Conservation (phyloP, 1,140 invertebrate genomes). For the Pantala flavescens region DNA sequence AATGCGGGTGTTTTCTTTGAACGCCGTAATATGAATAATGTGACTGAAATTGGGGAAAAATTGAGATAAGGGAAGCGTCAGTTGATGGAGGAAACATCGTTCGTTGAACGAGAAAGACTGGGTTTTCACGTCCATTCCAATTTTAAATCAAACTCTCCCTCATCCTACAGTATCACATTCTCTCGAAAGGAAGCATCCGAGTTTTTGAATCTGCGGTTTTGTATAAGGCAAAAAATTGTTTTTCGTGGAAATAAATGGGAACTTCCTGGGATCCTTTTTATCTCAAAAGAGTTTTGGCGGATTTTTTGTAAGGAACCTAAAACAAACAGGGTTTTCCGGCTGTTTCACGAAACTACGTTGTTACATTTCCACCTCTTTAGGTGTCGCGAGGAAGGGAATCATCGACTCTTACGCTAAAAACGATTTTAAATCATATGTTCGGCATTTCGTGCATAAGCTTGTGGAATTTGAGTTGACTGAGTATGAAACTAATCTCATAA, state of each 20-base stretch:
- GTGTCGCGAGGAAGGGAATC: too few species aligned
- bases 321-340: not conserved
- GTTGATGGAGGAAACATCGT: not conserved
- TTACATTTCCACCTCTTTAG: too few species aligned
- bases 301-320: not conserved
- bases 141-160: slow-evolving; percentile 3
- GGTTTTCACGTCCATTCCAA: not conserved
- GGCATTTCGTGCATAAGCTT: too few species aligned
- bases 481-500: too few species aligned
- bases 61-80: not conserved
- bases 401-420: too few species aligned
- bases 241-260: not conserved
- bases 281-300: not conserved
- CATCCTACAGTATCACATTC: not conserved
- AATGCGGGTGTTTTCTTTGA: too few species aligned
- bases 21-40: too few species aligned
- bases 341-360: too few species aligned
- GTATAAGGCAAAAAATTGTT: not conserved
- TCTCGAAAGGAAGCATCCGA: not conserved
- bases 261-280: not conserved
- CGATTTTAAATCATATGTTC: too few species aligned
- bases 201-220: not conserved
- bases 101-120: not conserved
- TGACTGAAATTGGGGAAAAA: not conserved
- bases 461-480: too few species aligned